phyloP scores from a whole-genome alignment of 1,140 invertebrate genomes.

The Monochamus saltuarius region DNA sequence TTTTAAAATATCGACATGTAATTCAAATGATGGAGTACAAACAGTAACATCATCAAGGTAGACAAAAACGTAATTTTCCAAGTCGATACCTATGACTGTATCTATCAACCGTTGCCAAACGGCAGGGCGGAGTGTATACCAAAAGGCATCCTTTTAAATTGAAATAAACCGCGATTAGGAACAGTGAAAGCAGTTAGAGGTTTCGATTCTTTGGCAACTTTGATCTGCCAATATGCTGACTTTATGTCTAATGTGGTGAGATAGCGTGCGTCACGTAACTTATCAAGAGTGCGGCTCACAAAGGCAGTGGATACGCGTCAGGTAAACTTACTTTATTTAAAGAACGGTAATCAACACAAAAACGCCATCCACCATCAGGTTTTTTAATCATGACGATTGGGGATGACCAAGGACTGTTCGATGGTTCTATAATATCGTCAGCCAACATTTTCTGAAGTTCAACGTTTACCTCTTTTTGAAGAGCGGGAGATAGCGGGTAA shows the following conservation, averaged over 20 bases:
- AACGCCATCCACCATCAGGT: conserved; percentile 45
- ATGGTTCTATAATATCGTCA: conserved; percentile 30
- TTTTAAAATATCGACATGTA: background rate
- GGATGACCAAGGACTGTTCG: conserved; percentile 45
- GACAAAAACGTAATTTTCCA: conserved; percentile 28
- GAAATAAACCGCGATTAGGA: conserved; percentile 33
- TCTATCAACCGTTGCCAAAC: conserved; percentile 28
- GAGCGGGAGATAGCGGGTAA: conserved; percentile 10
- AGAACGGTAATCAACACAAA: conserved; percentile 33
- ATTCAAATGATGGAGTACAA: conserved; percentile 31
- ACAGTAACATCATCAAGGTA: conserved; percentile 48
- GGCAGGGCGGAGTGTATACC: conserved; percentile 48
- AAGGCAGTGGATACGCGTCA: conserved; percentile 15
- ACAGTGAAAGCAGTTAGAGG: conserved; percentile 52
- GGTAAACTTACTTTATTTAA: conserved; percentile 14
- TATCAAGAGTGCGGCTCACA: conserved; percentile 36
- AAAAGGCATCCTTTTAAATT: conserved; percentile 33
- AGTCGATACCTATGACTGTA: conserved; percentile 20
- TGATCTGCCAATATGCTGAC: conserved; percentile 51
- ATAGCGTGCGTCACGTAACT: conserved; percentile 36
- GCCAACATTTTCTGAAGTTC: conserved; percentile 34
- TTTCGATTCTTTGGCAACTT: conserved; percentile 41
- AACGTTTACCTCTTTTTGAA: conserved; percentile 13
- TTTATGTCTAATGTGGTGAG: conserved; percentile 41
- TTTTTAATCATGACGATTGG: conserved; percentile 55